Evolutionary conservation across 2,113 vertebrate genomes (phyloP).

Genomic region (Halcyon senegalensis): DNA sequence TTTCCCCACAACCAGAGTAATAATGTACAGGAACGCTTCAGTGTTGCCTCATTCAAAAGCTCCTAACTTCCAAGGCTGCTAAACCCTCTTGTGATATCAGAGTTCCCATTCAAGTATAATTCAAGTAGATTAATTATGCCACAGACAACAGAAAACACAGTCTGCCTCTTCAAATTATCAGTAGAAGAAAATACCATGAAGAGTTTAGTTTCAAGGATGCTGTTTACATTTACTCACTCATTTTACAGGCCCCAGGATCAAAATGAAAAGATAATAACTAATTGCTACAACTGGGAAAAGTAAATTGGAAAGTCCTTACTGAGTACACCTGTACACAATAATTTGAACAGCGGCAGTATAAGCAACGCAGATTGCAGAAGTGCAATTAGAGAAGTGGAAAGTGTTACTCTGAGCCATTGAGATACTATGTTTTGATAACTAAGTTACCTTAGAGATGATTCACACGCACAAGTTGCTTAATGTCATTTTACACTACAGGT

Average conservation of each 20-base stretch:
- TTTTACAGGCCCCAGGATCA: not conserved
- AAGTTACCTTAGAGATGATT: conserved; percentile 21
- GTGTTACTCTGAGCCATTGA: conserved; percentile 44
- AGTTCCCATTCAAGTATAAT: not conserved
- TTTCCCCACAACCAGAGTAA: not conserved
- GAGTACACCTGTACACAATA: conserved; percentile 29
- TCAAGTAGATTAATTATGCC: conserved; percentile 48
- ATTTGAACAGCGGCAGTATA: not conserved
- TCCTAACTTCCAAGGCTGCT: conserved; percentile 9
- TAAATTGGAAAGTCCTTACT: conserved; percentile 25
- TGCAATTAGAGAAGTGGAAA: conserved; percentile 40
- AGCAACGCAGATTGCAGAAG: conserved; percentile 36
- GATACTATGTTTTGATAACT: conserved; percentile 57
- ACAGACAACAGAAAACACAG: conserved; percentile 16
- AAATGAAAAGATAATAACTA: conserved; percentile 54
- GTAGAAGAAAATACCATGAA: not conserved
- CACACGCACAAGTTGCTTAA: not conserved
- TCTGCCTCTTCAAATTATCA: conserved; percentile 48
- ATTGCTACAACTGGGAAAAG: conserved; percentile 59
- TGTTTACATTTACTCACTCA: conserved; percentile 51
- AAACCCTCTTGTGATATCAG: conserved; percentile 1
- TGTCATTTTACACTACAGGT: not conserved
- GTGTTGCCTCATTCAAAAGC: not conserved
- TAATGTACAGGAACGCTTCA: not conserved
- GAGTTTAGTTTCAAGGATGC: conserved; percentile 31